Base-by-base conservation (phyloP, 92 coral and sea anemone species). In the Phymanthus crucifer region DNA sequence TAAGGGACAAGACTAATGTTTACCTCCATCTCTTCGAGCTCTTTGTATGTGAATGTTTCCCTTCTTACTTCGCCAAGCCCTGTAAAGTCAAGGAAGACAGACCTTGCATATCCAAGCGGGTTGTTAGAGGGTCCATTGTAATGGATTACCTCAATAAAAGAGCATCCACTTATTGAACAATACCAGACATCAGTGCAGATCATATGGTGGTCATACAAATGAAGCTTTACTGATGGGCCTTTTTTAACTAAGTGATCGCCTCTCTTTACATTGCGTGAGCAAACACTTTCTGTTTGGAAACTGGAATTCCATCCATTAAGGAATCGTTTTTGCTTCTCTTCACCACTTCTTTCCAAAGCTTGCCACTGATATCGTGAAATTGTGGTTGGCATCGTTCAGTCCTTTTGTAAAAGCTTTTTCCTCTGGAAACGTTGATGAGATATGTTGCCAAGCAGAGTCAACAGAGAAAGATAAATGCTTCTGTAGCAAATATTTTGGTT, bases 1-100 rank as follows among this genome's bases (percentile, higher is more conserved):
- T n/a, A n/a, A n/a, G n/a, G n/a, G n/a, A n/a, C n/a, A n/a, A n/a
- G n/a, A n/a, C n/a, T n/a, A 38, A 38, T 50, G 23, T 47, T 70
- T 70, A 70, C 74, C 14, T 70, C 12, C 32, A 18, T 70, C 2
- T 70, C 74, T n/a, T 70, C 43, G n/a, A 70, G 26, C 46, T 70
- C 37, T 70, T 70, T 13, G 18, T 70, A 70, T 3, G 74, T 70
- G 23, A 12, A 31, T 36, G 18, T 38, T 31, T 33, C 32, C 37
- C 16, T 33, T 36, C 40, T 32, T 19, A 70, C 43, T 70, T 70
- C 74, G 9, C 24, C 19, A 50, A 50, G 57, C 57, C 57, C 57
- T 14, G 57, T 50, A 0, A 50, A 50, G 57, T 50, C 57, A 17
- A 50, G 23, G 4, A 17, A 9, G 14, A 0, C 0, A 16, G 46